Evolutionary conservation across 1,140 invertebrate genomes (phyloP).

Genomic region (Spodoptera litura): DNA sequence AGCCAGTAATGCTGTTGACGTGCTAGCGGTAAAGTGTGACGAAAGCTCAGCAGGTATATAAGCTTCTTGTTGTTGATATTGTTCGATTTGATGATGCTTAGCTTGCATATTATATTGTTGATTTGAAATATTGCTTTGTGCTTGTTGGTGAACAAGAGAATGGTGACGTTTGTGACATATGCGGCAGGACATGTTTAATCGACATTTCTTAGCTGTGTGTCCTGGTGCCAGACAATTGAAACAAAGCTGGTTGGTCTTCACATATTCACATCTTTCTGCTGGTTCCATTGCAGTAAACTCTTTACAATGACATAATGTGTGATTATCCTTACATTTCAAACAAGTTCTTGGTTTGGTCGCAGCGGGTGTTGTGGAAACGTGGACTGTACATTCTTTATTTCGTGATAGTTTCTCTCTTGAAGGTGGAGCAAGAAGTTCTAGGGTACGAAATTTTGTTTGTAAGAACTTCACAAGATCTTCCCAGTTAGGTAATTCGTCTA

Average conservation of each 20-base stretch:
- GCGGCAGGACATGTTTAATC: background rate
- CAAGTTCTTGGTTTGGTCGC: background rate
- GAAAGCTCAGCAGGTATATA: background rate
- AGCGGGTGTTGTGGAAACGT: no score
- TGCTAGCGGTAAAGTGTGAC: background rate
- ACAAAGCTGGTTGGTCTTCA: background rate
- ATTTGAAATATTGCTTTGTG: background rate
- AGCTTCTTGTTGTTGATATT: background rate
- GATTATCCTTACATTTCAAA: background rate
- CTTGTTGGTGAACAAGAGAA: background rate
- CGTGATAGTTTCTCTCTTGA: no score
- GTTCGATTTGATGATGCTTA: background rate
- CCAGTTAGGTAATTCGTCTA: no score
- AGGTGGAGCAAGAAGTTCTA: no score
- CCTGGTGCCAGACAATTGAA: slow-evolving; percentile 10
- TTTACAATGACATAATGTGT: slow-evolving; percentile 13
- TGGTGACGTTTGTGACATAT: slow-evolving; percentile 7
- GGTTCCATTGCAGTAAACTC: background rate
- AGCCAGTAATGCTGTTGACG: background rate
- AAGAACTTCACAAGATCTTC: no score
- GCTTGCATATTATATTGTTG: slow-evolving; percentile 17
- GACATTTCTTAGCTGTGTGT: background rate
- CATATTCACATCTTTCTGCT: background rate
- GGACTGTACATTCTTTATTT: no score
- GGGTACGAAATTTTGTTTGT: no score